Conservation (phyloP, 2,888 invertebrate genomes). For the Ophonus ardosiacus region DNA sequence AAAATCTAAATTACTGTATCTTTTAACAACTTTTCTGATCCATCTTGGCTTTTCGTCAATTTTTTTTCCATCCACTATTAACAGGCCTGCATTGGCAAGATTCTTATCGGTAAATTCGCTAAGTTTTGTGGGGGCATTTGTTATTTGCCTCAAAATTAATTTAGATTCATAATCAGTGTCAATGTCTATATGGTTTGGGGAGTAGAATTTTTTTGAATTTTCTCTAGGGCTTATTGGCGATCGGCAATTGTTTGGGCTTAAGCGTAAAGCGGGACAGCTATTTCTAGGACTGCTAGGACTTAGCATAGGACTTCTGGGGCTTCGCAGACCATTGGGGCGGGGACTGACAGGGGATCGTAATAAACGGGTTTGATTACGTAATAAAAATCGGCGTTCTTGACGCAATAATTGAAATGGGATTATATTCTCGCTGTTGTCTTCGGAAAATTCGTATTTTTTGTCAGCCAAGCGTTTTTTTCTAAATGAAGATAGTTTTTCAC, state of each 20-base stretch:
- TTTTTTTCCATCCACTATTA: conserved; percentile 73
- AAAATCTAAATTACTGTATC: conserved; percentile 75
- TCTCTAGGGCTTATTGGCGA: conserved; percentile 74
- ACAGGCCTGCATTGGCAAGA: conserved; percentile 70
- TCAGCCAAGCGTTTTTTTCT: conserved; percentile 91
- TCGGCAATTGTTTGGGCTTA: conserved; percentile 74
- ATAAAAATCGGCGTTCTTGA: conserved; percentile 73
- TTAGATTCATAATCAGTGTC: conserved; percentile 75
- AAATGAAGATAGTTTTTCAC: conserved; percentile 91
- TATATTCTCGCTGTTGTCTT: conserved; percentile 84
- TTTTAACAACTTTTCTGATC: conserved; percentile 75
- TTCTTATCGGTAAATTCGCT: conserved; percentile 45
- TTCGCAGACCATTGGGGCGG: conserved; percentile 65
- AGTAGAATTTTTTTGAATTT: conserved; percentile 74
- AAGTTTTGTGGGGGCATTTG: conserved; percentile 69
- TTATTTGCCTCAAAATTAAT: conserved; percentile 72
- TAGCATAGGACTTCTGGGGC: conserved; percentile 73
- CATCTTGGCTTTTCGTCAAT: conserved; percentile 73
- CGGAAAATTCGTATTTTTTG: conserved; percentile 94
- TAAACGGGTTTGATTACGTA: conserved; percentile 71
- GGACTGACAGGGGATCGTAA: conserved; percentile 74
- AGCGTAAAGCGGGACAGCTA: conserved; percentile 72
- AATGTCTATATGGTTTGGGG: conserved; percentile 73
- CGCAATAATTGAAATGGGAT: conserved; percentile 82
- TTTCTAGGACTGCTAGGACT: conserved; percentile 72